Base-by-base conservation (phyloP, 2,888 invertebrate genomes). In the Heliconius erato region DNA sequence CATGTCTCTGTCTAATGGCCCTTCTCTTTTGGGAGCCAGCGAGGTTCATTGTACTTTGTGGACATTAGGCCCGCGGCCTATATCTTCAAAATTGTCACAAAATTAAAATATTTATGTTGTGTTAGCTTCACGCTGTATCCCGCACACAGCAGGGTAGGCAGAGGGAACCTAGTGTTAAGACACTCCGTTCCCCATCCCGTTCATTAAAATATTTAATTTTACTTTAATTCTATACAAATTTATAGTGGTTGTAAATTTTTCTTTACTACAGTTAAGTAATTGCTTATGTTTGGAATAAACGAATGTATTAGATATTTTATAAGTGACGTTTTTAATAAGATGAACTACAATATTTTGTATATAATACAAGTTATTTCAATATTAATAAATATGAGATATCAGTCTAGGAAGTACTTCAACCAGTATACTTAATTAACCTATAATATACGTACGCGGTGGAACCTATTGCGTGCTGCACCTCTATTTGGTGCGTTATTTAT, bases 1-100 rank as follows among this genome's bases (percentile, higher is more conserved):
- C 78, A 68, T 94, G 94, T 94, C 94, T 94, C 94, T 94, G 94
- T 94, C 94, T 93, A 91, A 92, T 92, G 92, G 91, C 92, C 89
- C 77, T 79, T 91, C 92, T 92, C 94, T 94, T 94, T 92, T 92
- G 93, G 90, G 90, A 91, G 92, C 92, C 91, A 89, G 88, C 89
- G 89, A 89, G 92, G 94, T 94, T 94, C 95, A 94, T 90, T 94
- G 94, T 93, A 90, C 94, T 90, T 91, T 87, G 90, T 90, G 91
- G 90, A 88, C 82, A 85, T 85, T 83, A 82, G 74, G 83, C 84
- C 80, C 83, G 84, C 83, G 84, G 84, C 83, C 82, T 83, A 67
- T 78, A 14, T 63, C 76, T 63, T 44, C 23, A 78, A 32, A 82
- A 67, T 44, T 72, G 72, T 79, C 54, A 76, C 79, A 72, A 63